Evolutionary conservation across 2,113 vertebrate genomes (phyloP), one percentile per base, ranked within the genome.

Genomic region (Himantopus leucocephalus): DNA sequence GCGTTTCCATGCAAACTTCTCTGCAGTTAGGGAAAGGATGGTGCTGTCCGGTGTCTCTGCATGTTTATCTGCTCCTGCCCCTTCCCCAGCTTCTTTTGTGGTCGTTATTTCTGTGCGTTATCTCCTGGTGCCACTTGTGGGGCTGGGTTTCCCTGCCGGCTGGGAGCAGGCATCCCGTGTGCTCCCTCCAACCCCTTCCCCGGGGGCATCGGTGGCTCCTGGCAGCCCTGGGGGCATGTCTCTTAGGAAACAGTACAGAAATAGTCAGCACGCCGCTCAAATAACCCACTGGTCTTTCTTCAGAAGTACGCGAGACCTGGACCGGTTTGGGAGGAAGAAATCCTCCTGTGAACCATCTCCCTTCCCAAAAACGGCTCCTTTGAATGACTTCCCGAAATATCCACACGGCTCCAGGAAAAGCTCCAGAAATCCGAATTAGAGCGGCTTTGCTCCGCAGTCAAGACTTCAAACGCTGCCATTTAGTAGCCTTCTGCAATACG

Each of bases 151-250:
- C 50, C 24, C 78, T 26, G 30, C 58, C 35, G 45, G 60, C 66
- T 76, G 75, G 67, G 67, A 63, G 47, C 14, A n/a, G 66, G 12
- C 48, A 3, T 1, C 10, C 2, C 26, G 6, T 39, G 37, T 52
- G 56, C 58, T 64, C 72, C 63, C 43, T 45, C 3, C 2, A 74
- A 12, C 32, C 26, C 29, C 68, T 71, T 77, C 34, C 74, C 73
- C 0, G 1, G 7, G 7, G 1, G 24, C 19, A 29, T 10, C 0
- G 1, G 72, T 24, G 35, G 23, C 81, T 55, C 52, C 3, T 2
- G 9, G 64, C 63, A 37, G 30, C 24, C 52, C 21, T 26, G 22
- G 3, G 55, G 66, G 21, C 50, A 47, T 2, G 0, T 4, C 1
- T 27, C 37, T 81, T 18, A 24, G 1, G 4, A 55, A 82, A 30